Base-by-base conservation (phyloP, 2,113 vertebrate species). In the Platichthys flesus region DNA sequence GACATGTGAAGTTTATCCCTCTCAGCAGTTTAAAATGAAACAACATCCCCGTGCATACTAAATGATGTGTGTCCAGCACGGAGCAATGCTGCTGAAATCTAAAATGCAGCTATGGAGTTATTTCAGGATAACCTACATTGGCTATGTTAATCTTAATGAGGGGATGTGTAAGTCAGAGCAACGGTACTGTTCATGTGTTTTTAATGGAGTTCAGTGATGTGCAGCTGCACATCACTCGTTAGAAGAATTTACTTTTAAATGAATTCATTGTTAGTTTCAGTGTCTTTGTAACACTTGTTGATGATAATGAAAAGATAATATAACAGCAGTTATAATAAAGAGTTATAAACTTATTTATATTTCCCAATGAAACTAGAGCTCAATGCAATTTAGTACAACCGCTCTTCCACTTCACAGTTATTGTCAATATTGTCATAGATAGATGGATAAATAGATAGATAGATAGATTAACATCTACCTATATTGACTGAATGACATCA, bases 91-190 rank as follows among this genome's bases (percentile, higher is more conserved):
- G 24, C 24, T 13, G 52, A 74, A 59, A 66, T 26, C 1, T 52
- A 74, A 59, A 58, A 51, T 63, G 26, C 16, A 67, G 61, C 28
- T 0, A 10, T 18, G 55, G 10, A 31, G 51, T 69, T 64, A 69
- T 54, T 49, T 42, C 23, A 51, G 49, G 42, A 24, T 67, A 49
- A 66, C 24, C 40, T 51, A 26, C 37, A 20, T 20, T 42, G 9
- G 14, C 31, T 52, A 13, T 59, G 40, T 31, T 61, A 12, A 63
- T 67, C 45, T 12, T 26, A 37, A 56, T 62, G 16, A 58, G 10
- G 26, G 24, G 45, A 14, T 26, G 9, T 67, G 54, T 60, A 31
- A 56, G 9, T 65, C 9, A 66, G 12, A 37, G n/a, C 13, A 70
- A 24, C 14, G 2, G 8, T 13, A 21, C 45, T 6, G 3, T 67